These are phyloP conservation scores for Sepiola atlantica DNA, from an alignment of 2,888 invertebrate species.

Conservation along the genomic window DNA sequence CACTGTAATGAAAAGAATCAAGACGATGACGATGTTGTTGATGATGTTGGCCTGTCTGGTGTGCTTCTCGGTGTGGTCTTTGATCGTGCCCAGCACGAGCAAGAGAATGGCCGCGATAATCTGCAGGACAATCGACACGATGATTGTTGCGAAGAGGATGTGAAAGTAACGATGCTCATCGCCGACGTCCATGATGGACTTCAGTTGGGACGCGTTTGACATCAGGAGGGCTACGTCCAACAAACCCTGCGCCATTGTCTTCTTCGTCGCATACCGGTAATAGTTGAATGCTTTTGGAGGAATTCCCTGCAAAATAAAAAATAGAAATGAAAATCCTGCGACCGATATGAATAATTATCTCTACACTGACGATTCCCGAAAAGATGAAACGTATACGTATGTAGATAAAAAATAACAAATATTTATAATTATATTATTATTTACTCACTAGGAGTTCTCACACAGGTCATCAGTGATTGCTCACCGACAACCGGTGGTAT, in stretches of 20 bases:
- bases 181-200: conserved; percentile 56
- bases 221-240: conserved; percentile 63
- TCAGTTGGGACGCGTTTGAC: conserved; percentile 66
- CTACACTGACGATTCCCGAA: too few relatives aligned
- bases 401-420: too few relatives aligned
- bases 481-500: too few relatives aligned
- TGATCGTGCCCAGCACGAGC: conserved; percentile 58
- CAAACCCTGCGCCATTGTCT: conserved; percentile 64
- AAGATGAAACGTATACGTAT: too few relatives aligned
- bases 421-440: too few relatives aligned
- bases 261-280: conserved; percentile 58
- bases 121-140: conserved; percentile 55
- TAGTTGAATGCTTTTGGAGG: conserved; percentile 33
- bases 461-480: too few relatives aligned
- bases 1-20: conserved; percentile 56
- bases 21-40: conserved; percentile 54
- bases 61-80: conserved; percentile 52
- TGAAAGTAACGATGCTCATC: conserved; percentile 53
- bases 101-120: conserved; percentile 56
- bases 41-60: conserved; percentile 51
- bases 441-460: too few relatives aligned
- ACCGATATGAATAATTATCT: too few relatives aligned
- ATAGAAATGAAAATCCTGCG: too few relatives aligned
- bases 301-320: neutral
- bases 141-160: conserved; percentile 52